Base-by-base conservation (phyloP, 2,113 vertebrate genomes). In the Neoarius graeffei region DNA sequence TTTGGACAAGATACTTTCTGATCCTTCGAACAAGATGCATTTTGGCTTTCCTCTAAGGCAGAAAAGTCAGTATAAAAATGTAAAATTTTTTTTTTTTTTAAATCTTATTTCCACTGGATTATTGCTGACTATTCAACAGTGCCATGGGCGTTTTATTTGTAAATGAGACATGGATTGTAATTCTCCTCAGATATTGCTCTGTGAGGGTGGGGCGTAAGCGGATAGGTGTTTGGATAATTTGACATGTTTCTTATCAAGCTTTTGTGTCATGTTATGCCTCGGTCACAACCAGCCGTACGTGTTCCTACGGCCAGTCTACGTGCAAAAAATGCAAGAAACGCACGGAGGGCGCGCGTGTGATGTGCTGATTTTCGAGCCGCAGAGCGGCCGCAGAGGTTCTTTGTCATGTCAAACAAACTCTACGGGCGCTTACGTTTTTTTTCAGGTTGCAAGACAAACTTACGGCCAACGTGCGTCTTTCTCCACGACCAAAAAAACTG, bases 261-360 rank as follows among this genome's bases (percentile, higher is more conserved):
- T 86, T 86, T 30, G 54, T 86, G 54, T 35, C 62, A 19, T 52
- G 20, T 77, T 25, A n/a, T n/a, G n/a, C n/a, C n/a, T n/a, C n/a
- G n/a, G n/a, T n/a, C n/a, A n/a, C n/a, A n/a, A n/a, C n/a, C n/a
- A n/a, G n/a, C n/a, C n/a, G n/a, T n/a, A n/a, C n/a, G n/a, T n/a
- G n/a, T n/a, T n/a, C n/a, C n/a, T n/a, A n/a, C n/a, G n/a, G n/a
- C n/a, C n/a, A n/a, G n/a, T n/a, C n/a, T n/a, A n/a, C n/a, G n/a
- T n/a, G n/a, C n/a, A n/a, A n/a, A n/a, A n/a, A n/a, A n/a, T n/a
- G n/a, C n/a, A n/a, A n/a, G n/a, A n/a, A n/a, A n/a, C n/a, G n/a
- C n/a, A n/a, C n/a, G n/a, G n/a, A n/a, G n/a, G n/a, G n/a, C n/a
- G n/a, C n/a, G n/a, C n/a, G n/a, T n/a, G n/a, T n/a, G n/a, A n/a